These are phyloP conservation scores for Drosophila pallidifrons DNA, from an alignment of 1,140 invertebrate genomes.

Conservation along the genomic window DNA sequence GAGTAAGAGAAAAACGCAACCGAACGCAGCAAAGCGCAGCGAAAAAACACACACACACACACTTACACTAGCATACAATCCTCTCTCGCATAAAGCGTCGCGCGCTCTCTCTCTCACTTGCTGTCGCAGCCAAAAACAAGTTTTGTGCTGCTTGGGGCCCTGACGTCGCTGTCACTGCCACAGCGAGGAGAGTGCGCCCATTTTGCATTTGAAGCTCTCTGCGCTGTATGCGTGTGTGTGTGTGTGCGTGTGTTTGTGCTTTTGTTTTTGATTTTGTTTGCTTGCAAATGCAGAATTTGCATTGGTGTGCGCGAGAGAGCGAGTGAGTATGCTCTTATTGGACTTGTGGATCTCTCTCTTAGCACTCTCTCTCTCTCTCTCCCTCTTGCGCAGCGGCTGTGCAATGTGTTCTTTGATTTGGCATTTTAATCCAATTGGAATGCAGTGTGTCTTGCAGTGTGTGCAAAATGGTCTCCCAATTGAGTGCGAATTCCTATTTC, in stretches of 20 bases:
- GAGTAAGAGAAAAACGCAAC: constrained; percentile 61
- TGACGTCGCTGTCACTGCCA: constrained; percentile 38
- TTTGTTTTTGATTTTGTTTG: constrained; percentile 67
- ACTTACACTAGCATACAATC: constrained; percentile 6
- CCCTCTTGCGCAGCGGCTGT: constrained; percentile 53
- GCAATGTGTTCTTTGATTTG: constrained; percentile 43
- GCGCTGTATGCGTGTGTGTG: constrained; percentile 12
- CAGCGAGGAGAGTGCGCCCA: constrained; percentile 38
- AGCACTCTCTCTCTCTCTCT: constrained; percentile 13
- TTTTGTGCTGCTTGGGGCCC: constrained; percentile 22
- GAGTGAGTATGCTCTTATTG: constrained; percentile 28
- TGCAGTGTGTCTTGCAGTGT: constrained; percentile 62
- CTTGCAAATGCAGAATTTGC: constrained; percentile 75
- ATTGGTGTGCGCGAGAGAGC: constrained; percentile 41
- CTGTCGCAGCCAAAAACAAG: constrained; percentile 42
- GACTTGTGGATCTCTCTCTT: constrained; percentile 21
- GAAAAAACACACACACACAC: constrained; percentile 23
- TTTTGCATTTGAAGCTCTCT: constrained; percentile 52
- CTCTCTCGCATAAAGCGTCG: too few species aligned
- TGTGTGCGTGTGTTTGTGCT: constrained; percentile 35
- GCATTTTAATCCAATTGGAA: constrained; percentile 77
- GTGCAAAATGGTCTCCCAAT: constrained; percentile 17
- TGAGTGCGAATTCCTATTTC: neutral
- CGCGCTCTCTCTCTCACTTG: neutral
- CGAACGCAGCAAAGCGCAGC: constrained; percentile 68